Conservation (phyloP, 1,140 invertebrate genomes). For the Monomorium pharaonis region DNA sequence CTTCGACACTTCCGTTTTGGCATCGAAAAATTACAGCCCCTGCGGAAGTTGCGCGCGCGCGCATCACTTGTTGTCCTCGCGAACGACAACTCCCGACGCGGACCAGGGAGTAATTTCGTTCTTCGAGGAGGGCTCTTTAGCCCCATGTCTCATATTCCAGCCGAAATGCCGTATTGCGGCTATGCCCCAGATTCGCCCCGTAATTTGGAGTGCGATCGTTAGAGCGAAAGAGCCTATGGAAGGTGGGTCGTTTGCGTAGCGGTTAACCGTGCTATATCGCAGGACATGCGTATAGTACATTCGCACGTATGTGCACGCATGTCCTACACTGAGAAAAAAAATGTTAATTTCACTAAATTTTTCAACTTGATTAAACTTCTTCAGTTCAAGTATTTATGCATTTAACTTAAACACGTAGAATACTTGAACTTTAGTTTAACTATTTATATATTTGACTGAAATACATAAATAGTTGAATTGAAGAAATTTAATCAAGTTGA, state of each 20-base stretch:
- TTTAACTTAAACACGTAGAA: too few species aligned
- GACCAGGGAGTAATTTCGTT: neutral
- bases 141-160: conserved; percentile 62
- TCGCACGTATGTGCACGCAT: neutral
- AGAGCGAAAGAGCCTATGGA: conserved; percentile 68
- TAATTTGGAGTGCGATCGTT: conserved; percentile 71
- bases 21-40: conserved; percentile 22
- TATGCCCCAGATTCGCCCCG: conserved; percentile 65
- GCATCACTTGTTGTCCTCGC: conserved; percentile 10
- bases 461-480: too few species aligned
- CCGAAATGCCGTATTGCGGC: conserved; percentile 70
- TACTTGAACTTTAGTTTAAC: too few species aligned
- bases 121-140: conserved; percentile 50
- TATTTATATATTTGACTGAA: too few species aligned
- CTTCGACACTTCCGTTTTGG: conserved; percentile 34
- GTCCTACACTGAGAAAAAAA: too few species aligned
- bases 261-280: conserved; percentile 52
- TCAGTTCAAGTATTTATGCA: too few species aligned
- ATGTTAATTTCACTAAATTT: too few species aligned
- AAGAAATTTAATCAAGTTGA: too few species aligned
- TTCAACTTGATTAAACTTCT: too few species aligned
- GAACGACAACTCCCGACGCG: neutral
- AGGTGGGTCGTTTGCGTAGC: conserved; percentile 56
- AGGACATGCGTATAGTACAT: neutral
- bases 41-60: neutral